These are phyloP conservation scores for Tetraodon nigroviridis DNA, from an alignment of 2,113 vertebrate species.

Conservation along the genomic window DNA sequence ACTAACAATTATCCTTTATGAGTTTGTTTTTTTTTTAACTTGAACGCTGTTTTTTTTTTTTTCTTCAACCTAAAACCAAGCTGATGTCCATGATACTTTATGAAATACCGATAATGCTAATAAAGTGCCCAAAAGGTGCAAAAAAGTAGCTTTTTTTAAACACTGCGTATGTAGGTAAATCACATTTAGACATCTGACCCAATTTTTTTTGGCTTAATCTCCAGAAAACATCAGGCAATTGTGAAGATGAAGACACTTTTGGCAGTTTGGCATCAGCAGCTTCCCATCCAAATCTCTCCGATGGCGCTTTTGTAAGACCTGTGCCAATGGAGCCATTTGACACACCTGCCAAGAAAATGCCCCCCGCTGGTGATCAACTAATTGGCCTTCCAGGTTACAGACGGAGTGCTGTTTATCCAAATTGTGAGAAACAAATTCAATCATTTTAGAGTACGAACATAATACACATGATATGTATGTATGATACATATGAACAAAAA, in stretches of 20 bases:
- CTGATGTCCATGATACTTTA: too few species aligned
- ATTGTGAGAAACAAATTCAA: conserved; percentile 57
- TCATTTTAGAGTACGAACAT: too few species aligned
- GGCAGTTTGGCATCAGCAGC: conserved; percentile 67
- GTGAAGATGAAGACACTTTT: conserved; percentile 73
- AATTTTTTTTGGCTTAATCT: not conserved
- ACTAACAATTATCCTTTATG: too few species aligned
- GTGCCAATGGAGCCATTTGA: conserved; percentile 64
- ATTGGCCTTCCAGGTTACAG: conserved; percentile 86
- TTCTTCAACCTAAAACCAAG: too few species aligned
- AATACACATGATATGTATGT: too few species aligned
- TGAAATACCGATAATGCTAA: too few species aligned
- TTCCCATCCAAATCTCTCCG: conserved; percentile 67
- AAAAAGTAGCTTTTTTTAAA: too few species aligned
- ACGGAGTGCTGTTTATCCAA: conserved; percentile 70
- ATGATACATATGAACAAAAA: too few species aligned
- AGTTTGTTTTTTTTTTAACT: too few species aligned
- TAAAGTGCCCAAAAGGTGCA: too few species aligned
- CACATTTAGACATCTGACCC: not conserved
- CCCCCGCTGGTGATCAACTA: conserved; percentile 65
- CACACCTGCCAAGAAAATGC: conserved; percentile 38
- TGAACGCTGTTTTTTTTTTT: too few species aligned
- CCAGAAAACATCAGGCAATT: conserved; percentile 72
- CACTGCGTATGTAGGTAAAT: not conserved
- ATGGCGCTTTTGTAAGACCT: conserved; percentile 36